A percentile compares a stretch with the other conserved stretches of the same genome.
phyloP scores from a whole-genome alignment of 2,797 vertebrate genomes.

The Salarias fasciatus region DNA sequence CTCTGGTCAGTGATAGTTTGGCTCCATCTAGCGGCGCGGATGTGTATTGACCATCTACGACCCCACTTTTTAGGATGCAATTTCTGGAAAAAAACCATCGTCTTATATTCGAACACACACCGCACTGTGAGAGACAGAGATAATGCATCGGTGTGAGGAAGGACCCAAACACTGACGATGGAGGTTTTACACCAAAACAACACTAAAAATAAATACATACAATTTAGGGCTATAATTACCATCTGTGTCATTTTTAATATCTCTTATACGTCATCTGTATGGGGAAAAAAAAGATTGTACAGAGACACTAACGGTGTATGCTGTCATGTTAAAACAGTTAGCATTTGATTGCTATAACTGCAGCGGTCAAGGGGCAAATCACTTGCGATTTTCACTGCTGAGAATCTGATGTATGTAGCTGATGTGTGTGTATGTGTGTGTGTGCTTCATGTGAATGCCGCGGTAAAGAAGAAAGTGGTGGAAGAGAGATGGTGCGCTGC shows the following conservation, averaged over 20 bases:
- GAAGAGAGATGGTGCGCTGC: too few species aligned
- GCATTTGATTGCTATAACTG: slow-evolving; percentile 57
- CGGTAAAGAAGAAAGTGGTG: too few species aligned
- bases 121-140: slow-evolving; percentile 13
- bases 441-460: too few species aligned
- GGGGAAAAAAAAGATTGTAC: slow-evolving; percentile 3
- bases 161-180: too few species aligned
- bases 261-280: background rate
- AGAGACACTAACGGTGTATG: slow-evolving; percentile 16
- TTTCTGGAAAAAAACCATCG: too few species aligned
- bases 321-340: slow-evolving; percentile 66
- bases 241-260: background rate
- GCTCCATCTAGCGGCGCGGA: too few species aligned
- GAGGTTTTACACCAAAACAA: slow-evolving; percentile 9
- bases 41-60: too few species aligned
- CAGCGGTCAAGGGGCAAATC: slow-evolving; percentile 67
- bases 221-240: too few species aligned
- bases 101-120: slow-evolving; percentile 7
- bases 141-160: slow-evolving; percentile 6
- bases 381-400: slow-evolving; percentile 66
- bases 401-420: slow-evolving; percentile 41
- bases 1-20: too few species aligned
- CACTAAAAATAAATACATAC: background rate
- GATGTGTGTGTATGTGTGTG: too few species aligned
- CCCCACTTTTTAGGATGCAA: too few species aligned